Conservation (phyloP, 2,797 vertebrate genomes). For the Neosilurus hyrtlii region DNA sequence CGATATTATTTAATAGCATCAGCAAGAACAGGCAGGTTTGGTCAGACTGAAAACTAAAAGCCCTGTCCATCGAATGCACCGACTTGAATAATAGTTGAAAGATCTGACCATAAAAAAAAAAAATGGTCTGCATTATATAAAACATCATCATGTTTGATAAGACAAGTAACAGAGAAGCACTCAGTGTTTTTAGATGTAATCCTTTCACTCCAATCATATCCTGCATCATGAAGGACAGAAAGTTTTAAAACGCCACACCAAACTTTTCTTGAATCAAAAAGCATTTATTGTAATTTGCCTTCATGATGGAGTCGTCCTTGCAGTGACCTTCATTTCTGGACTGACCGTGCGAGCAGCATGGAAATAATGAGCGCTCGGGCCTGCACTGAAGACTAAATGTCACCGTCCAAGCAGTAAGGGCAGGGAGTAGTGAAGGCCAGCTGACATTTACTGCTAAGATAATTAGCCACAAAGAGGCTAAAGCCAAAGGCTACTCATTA, state of each 20-base stretch:
- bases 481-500: slow-evolving; percentile 50
- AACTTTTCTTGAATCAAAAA: not conserved
- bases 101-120: not conserved
- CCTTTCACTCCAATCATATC: no score
- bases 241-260: not conserved
- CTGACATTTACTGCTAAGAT: slow-evolving; percentile 63
- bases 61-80: not conserved
- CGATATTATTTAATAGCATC: not conserved
- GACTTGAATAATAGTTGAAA: not conserved
- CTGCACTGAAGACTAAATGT: slow-evolving; percentile 61
- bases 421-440: slow-evolving; percentile 37
- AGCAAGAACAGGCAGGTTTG: not conserved
- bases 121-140: not conserved
- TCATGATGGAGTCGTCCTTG: not conserved
- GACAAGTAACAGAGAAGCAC: not conserved
- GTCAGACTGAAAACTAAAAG: not conserved
- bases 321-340: slow-evolving; percentile 28
- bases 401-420: slow-evolving; percentile 59
- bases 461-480: slow-evolving; percentile 54
- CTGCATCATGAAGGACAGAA: no score
- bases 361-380: slow-evolving; percentile 49
- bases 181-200: not conserved
- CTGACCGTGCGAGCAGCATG: slow-evolving; percentile 17
- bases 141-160: not conserved
- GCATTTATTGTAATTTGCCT: not conserved